phyloP scores from a whole-genome alignment of 2,113 vertebrate genomes.

The Protomyctophum bolini region DNA sequence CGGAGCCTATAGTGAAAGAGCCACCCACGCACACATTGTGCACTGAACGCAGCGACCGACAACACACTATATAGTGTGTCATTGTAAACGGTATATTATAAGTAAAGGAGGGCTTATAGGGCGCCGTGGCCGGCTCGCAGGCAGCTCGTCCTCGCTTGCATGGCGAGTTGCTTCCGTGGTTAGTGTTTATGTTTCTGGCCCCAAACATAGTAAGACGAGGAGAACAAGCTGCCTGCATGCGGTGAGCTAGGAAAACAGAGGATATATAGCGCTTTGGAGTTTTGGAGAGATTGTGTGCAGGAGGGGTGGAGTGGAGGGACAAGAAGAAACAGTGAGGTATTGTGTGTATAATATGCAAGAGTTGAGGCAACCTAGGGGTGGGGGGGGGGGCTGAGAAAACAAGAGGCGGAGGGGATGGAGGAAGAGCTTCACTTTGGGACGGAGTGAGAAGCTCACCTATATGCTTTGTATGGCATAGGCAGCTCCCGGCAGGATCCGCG shows the following conservation, averaged over 20 bases:
- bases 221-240: slow-evolving; percentile 49
- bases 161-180: slow-evolving; percentile 48
- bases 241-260: slow-evolving; percentile 65
- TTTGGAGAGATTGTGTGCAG: slow-evolving; percentile 32
- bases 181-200: slow-evolving; percentile 12
- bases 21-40: slow-evolving; percentile 37
- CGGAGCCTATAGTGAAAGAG: slow-evolving; percentile 16
- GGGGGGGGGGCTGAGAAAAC: slow-evolving; percentile 2
- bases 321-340: slow-evolving; percentile 66
- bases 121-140: slow-evolving; percentile 38
- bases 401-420: neutral
- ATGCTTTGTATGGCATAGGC: too few species aligned
- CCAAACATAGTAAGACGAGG: slow-evolving; percentile 26
- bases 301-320: slow-evolving; percentile 25
- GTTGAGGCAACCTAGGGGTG: slow-evolving; percentile 61
- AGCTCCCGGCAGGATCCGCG: too few species aligned
- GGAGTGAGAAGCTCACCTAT: slow-evolving; percentile 1
- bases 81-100: slow-evolving; percentile 37
- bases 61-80: slow-evolving; percentile 42
- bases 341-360: slow-evolving; percentile 62
- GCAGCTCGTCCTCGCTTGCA: slow-evolving; percentile 50
- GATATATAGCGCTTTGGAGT: neutral
- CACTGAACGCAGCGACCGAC: slow-evolving; percentile 25
- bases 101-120: slow-evolving; percentile 18
- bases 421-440: neutral